Percentiles rank a stretch among this genome's conserved stretches.
These are phyloP conservation scores for Meleagris gallopavo DNA, from an alignment of 2,113 vertebrate species.

Conservation along the genomic window DNA sequence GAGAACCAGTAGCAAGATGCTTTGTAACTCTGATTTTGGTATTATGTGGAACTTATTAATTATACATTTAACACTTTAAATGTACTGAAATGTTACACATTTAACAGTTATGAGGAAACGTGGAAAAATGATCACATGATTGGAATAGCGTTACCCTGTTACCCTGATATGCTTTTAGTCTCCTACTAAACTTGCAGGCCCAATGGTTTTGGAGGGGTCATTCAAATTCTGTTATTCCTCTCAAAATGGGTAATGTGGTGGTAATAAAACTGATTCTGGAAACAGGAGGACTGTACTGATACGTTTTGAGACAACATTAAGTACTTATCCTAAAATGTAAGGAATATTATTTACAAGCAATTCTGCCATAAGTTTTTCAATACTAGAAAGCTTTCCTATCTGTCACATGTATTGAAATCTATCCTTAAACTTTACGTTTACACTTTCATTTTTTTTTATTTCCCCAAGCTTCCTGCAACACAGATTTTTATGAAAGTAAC, in stretches of 20 bases:
- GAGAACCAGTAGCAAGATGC: neutral
- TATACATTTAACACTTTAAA: neutral
- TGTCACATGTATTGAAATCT: neutral
- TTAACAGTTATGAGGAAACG: neutral
- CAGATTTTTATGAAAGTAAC: constrained; percentile 26
- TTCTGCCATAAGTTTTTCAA: neutral
- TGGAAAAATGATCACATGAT: neutral
- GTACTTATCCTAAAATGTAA: neutral
- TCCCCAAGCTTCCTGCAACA: constrained; percentile 3
- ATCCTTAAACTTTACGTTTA: neutral
- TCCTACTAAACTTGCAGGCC: neutral
- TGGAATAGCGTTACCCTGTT: neutral
- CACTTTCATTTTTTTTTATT: neutral
- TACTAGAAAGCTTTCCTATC: neutral
- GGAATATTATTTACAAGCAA: neutral
- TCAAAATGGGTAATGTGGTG: neutral
- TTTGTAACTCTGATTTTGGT: neutral
- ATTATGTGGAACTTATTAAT: neutral
- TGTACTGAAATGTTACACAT: neutral
- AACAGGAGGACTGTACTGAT: neutral
- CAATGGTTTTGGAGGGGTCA: neutral
- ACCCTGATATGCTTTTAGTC: neutral
- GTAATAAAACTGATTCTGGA: neutral
- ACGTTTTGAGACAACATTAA: neutral
- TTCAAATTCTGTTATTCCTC: neutral